Conservation (phyloP, 2,113 vertebrate genomes). For the Mustelus asterias region DNA sequence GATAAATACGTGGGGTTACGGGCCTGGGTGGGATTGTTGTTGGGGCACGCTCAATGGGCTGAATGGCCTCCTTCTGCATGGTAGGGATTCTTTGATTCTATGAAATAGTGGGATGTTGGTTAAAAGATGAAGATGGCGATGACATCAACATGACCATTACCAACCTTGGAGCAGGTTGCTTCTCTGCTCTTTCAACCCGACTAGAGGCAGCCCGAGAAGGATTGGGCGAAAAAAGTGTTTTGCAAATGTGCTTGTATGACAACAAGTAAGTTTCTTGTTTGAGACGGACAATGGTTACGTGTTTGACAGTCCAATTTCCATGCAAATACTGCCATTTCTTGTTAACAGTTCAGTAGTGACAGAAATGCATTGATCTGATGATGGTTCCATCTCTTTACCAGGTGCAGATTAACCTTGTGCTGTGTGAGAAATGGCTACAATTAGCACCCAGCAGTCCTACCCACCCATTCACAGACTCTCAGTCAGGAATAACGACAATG, state of each 20-base stretch:
- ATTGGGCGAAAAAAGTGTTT: background rate
- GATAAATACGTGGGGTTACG: no score
- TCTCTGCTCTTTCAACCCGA: background rate
- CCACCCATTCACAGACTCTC: constrained; percentile 48
- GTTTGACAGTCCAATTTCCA: background rate
- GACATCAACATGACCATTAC: background rate
- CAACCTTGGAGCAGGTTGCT: background rate
- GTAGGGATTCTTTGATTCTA: no score
- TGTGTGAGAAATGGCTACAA: constrained; percentile 69
- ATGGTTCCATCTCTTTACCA: constrained; percentile 39
- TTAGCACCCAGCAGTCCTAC: constrained; percentile 67
- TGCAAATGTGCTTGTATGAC: background rate
- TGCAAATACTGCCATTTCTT: background rate
- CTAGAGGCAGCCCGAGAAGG: background rate
- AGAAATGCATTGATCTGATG: background rate
- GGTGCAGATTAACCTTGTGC: constrained; percentile 42
- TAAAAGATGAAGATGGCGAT: background rate
- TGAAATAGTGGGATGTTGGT: background rate
- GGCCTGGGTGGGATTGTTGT: no score
- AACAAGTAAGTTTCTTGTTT: background rate
- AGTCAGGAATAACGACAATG: constrained; percentile 54
- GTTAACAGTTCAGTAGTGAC: background rate
- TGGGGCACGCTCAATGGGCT: no score
- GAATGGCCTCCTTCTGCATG: no score
- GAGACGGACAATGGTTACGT: background rate